A percentile compares a stretch with the other conserved stretches of the same genome.
These are phyloP conservation scores for Cephus sareptanus DNA, from an alignment of 2,888 invertebrate genomes.

Conservation along the genomic window DNA sequence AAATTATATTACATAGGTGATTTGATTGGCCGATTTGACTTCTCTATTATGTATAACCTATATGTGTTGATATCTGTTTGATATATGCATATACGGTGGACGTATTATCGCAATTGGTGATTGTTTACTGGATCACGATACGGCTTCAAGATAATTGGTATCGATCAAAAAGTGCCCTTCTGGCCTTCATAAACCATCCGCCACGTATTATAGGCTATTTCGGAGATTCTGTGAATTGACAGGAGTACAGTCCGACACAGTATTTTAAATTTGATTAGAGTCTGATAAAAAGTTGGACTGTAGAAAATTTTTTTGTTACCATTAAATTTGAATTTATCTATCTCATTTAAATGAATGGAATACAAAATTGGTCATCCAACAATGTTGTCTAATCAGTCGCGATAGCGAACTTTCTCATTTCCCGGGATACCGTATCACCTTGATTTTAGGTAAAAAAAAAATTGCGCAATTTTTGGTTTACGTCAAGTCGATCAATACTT, in stretches of 20 bases:
- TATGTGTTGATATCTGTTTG: background rate
- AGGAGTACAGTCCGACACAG: background rate
- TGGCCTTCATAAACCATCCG: background rate
- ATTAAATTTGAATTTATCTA: too few species aligned
- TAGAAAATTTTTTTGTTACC: too few species aligned
- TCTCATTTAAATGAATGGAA: background rate
- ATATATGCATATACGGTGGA: background rate
- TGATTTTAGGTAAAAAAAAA: background rate
- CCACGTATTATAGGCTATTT: background rate
- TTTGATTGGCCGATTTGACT: background rate
- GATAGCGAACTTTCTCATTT: background rate
- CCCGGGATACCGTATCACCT: background rate
- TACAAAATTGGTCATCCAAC: background rate
- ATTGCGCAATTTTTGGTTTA: background rate
- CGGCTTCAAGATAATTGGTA: background rate
- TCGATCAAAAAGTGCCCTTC: background rate
- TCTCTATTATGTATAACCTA: accelerated
- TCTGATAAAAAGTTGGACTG: background rate
- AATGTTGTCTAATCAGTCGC: background rate
- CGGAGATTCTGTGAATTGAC: background rate
- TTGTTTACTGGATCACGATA: background rate
- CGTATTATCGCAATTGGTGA: background rate
- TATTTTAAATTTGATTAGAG: background rate
- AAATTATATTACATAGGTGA: background rate
- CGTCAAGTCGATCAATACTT: background rate